Evolutionary conservation across 1,140 invertebrate genomes (phyloP), one percentile per base, ranked within the genome.

Genomic region (Trichonephila inaurata): DNA sequence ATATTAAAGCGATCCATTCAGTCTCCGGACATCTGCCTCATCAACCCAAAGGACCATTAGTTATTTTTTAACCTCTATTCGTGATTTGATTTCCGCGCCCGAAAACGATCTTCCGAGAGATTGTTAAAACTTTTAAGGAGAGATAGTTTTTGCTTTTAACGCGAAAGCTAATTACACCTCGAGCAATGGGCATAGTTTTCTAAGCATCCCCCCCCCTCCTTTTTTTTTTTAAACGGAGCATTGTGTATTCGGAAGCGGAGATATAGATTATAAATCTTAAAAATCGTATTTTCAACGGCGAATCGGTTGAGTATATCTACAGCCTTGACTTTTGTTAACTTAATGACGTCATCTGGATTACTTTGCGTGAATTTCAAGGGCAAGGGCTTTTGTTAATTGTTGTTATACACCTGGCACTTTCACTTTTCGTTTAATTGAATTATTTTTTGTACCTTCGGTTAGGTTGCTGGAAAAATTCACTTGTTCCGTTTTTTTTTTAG

Each of bases 31-130:
- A 92, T 92, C 91, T 92, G 91, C 91, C 62, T 58, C 58, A 85
- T 61, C 58, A 72, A 40, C 86, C n/a, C 86, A 82, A 90, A 51
- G 61, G 58, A 92, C 91, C 83, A 86, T 92, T 87, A 86, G n/a
- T 92, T 69, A 87, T 90, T 90, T 72, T 72, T 64, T 64, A 40
- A 58, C 86, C 60, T 62, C 86, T 66, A 6, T 64, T 88, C 19
- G 18, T 88, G 64, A 40, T 62, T 88, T 88, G 64, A 60, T 85
- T 85, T 85, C 58, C 44, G 51, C 51, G 51, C 51, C 51, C 7
- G 7, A 51, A 51, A 51, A 58, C n/a, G 40, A 58, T 3, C 21
- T 16, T 61, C 28, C n/a, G 60, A 58, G 16, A 24, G 44, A 51
- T 85, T 85, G 82, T 51, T 58, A 85, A 85, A 85, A 24, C 19